Evolutionary conservation across 2,797 vertebrate species (phyloP).

Genomic region (Arrhamphus sclerolepis): DNA sequence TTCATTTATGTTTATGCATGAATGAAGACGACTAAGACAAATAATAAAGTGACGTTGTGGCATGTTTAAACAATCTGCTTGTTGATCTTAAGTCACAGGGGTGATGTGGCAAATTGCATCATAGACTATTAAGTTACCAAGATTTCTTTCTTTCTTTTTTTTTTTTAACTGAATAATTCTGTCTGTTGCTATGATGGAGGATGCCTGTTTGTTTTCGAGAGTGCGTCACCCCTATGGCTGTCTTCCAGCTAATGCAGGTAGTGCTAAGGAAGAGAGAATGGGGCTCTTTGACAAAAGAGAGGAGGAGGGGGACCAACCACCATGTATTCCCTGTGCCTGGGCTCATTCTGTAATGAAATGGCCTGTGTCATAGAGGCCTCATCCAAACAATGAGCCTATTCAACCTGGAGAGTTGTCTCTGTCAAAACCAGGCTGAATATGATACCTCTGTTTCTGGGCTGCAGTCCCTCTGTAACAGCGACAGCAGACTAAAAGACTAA

Average conservation of each 20-base stretch:
- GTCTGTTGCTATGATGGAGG: conserved; percentile 54
- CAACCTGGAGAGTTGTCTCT: conserved; percentile 74
- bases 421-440: conserved; percentile 73
- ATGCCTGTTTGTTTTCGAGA: conserved; percentile 69
- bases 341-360: conserved; percentile 80
- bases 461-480: conserved; percentile 36
- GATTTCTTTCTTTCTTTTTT: conserved; percentile 50
- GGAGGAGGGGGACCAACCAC: conserved; percentile 61
- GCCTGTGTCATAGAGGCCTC: conserved; percentile 79
- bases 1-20: conserved; percentile 8
- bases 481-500: no score
- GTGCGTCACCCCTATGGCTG: conserved; percentile 69
- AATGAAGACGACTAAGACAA: conserved; percentile 19
- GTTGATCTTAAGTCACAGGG: conserved; percentile 45
- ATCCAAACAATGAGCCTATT: conserved; percentile 81
- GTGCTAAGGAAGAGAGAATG: conserved; percentile 60
- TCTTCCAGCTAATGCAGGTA: conserved; percentile 70
- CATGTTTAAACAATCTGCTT: conserved; percentile 37
- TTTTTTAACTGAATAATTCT: conserved; percentile 50
- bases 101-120: conserved; percentile 59
- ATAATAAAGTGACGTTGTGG: conserved; percentile 22
- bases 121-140: conserved; percentile 63
- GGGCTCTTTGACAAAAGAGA: conserved; percentile 64
- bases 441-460: conserved; percentile 79
- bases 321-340: conserved; percentile 65